These are phyloP conservation scores for Euthynnus affinis DNA, from an alignment of 2,797 vertebrate species.

Conservation along the genomic window DNA sequence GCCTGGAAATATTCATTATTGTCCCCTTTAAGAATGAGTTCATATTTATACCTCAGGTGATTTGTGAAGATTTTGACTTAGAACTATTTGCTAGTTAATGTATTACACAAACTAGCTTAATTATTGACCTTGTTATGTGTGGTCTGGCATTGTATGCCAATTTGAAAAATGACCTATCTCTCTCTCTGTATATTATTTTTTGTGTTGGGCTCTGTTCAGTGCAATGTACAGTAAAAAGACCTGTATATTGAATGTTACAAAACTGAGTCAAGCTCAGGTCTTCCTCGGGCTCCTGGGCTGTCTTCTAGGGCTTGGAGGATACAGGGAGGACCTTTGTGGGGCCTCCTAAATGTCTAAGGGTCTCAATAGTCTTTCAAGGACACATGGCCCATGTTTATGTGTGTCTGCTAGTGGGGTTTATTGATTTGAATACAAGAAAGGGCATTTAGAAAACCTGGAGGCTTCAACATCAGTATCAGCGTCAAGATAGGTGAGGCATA, in stretches of 20 bases:
- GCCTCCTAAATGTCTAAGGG: constrained; percentile 45
- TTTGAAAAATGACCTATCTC: constrained; percentile 1
- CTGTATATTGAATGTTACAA: background rate
- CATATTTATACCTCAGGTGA: constrained; percentile 1
- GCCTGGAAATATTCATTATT: no score
- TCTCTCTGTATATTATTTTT: background rate
- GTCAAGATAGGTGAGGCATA: constrained; percentile 32
- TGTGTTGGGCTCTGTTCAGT: background rate
- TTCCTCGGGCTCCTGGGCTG: background rate
- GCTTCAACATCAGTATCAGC: constrained; percentile 15
- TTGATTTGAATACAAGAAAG: constrained; percentile 48
- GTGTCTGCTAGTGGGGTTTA: constrained; percentile 39
- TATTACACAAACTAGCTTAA: constrained; percentile 23
- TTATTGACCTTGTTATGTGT: constrained; percentile 33
- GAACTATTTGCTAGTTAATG: constrained; percentile 35
- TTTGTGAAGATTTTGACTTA: constrained; percentile 1
- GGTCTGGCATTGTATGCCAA: constrained; percentile 4
- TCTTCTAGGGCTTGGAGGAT: constrained; percentile 24
- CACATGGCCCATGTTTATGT: constrained; percentile 48
- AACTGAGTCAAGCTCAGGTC: constrained; percentile 14
- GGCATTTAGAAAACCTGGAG: constrained; percentile 49
- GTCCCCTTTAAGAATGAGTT: background rate
- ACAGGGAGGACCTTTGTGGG: constrained; percentile 34
- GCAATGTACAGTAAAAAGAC: constrained; percentile 9
- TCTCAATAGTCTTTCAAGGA: constrained; percentile 36